Evolutionary conservation across 1,140 invertebrate genomes (phyloP), one percentile per base, ranked within the genome.

Genomic region (Drosophila saltans): DNA sequence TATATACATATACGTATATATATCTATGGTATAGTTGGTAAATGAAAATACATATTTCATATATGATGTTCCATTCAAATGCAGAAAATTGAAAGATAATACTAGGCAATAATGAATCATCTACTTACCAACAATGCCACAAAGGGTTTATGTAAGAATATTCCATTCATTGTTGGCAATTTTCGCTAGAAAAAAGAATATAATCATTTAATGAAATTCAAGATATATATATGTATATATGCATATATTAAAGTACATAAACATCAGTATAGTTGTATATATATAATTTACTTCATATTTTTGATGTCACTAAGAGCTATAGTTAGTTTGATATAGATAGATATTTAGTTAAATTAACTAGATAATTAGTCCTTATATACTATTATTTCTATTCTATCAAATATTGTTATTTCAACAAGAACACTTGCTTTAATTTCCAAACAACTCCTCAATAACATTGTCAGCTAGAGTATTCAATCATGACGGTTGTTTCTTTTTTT

Each of bases 31-130:
- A 36, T 16, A 7, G 45, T 52, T 52, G 21, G 45, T 52, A 52
- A 52, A 52, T 52, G 45, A 52, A 52, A 52, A 52, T 52, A 52
- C 26, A 52, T 52, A 52, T 52, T 52, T 52, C 9, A 52, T 52
- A 52, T 52, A 52, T 52, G 24, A 21, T 24, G 21, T 52, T 52
- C 21, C 21, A 26, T 52, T 52, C 45, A 52, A 26, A 26, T 3
- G 7, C 45, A 52, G 45, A 52, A 26, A 52, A 52, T 52, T 52
- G 21, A 52, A 52, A 52, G 45, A 52, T 52, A 52, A 52, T 52
- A 26, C 45, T 3, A 52, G 26, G 8, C 24, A 24, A 8, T 26
- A 52, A 21, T 52, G 21, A 52, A 16, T 10, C 45, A 3, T 52
- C 16, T 52, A 24, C 45, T 26, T 52, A 52, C 45, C 45, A 24